phyloP scores from a whole-genome alignment of 1,140 invertebrate genomes.

The Cherax destructor region DNA sequence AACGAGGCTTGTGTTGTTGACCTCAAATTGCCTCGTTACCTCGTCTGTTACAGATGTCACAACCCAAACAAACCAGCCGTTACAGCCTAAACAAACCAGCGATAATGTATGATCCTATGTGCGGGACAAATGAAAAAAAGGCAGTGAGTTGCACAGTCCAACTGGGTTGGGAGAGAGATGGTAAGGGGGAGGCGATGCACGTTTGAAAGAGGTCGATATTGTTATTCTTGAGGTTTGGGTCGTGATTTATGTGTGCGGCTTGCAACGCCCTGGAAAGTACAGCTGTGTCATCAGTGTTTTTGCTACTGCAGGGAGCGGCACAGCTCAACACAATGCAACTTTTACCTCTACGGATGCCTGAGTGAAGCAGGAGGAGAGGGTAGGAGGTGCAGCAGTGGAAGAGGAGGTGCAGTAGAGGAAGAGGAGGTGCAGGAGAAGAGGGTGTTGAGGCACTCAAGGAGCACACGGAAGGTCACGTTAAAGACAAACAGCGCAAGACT shows the following conservation, averaged over 20 bases:
- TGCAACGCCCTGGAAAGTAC: constrained; percentile 24
- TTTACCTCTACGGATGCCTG: neutral
- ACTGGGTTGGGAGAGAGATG: neutral
- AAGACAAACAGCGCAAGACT: too few relatives aligned
- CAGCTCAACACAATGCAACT: constrained; percentile 41
- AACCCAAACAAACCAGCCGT: constrained; percentile 18
- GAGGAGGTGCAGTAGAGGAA: neutral
- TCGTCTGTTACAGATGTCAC: neutral
- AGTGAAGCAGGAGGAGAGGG: neutral
- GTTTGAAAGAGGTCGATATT: constrained; percentile 30
- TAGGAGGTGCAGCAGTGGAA: neutral
- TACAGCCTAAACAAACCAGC: constrained; percentile 10
- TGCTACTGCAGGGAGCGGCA: constrained; percentile 24
- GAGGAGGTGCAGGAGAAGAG: neutral
- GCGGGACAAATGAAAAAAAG: neutral
- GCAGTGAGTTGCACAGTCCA: neutral
- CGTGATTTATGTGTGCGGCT: constrained; percentile 42
- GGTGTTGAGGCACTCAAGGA: too few relatives aligned
- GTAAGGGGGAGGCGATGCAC: constrained; percentile 1
- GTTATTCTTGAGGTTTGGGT: constrained; percentile 24
- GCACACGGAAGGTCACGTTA: too few relatives aligned
- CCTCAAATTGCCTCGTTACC: neutral
- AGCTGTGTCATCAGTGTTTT: constrained; percentile 48
- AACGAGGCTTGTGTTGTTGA: neutral
- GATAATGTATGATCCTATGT: constrained; percentile 8